Conservation (phyloP, 2,888 invertebrate genomes). For the Sinotaia quadrata region DNA sequence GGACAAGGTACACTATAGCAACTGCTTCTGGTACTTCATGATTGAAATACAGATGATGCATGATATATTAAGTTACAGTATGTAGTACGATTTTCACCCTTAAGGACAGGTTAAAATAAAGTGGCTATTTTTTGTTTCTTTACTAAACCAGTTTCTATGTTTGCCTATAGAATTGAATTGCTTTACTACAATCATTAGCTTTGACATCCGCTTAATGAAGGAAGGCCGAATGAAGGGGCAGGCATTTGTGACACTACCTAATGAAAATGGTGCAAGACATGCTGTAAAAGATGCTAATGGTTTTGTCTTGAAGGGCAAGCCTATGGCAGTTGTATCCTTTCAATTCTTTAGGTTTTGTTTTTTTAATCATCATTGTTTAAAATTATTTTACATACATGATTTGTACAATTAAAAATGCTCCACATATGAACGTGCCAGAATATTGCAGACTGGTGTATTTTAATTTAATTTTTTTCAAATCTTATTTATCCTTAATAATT, state of each 20-base stretch:
- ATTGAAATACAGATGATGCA: too few species aligned
- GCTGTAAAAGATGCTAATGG: slow-evolving; percentile 91
- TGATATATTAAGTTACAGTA: too few species aligned
- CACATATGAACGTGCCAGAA: too few species aligned
- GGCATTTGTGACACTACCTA: slow-evolving; percentile 89
- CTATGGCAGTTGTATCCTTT: slow-evolving; percentile 85
- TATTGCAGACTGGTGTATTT: too few species aligned
- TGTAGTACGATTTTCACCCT: background rate
- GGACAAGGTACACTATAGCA: too few species aligned
- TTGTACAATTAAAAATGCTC: too few species aligned
- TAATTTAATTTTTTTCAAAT: too few species aligned
- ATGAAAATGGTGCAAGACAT: slow-evolving; percentile 79
- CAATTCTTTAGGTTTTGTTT: background rate
- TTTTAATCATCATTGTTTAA: background rate
- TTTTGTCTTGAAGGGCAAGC: slow-evolving; percentile 87
- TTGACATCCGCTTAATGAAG: slow-evolving; percentile 87
- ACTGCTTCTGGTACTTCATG: too few species aligned
- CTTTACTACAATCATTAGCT: slow-evolving; percentile 55
- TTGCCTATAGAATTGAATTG: too few species aligned
- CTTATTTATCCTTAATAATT: too few species aligned
- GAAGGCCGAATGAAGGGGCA: slow-evolving; percentile 97
- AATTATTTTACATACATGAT: too few species aligned
- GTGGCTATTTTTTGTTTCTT: slow-evolving; percentile 7
- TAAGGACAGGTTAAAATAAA: background rate
- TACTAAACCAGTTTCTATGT: background rate